Percentiles rank a stretch among this genome's conserved stretches.
Evolutionary conservation across 2,113 vertebrate species (phyloP).

Genomic region (Salvator merianae): DNA sequence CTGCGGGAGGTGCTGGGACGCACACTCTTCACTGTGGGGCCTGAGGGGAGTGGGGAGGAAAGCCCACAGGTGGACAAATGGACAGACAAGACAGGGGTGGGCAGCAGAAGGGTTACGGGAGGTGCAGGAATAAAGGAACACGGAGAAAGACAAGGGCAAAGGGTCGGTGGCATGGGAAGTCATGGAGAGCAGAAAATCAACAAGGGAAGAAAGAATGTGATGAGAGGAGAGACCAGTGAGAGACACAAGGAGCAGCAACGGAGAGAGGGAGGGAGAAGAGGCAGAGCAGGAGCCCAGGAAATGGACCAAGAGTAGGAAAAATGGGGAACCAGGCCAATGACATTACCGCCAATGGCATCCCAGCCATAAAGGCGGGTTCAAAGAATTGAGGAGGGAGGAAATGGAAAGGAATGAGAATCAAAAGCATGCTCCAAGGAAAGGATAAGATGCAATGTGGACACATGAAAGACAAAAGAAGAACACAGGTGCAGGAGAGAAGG

Average conservation of each 20-base stretch:
- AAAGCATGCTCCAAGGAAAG: background rate
- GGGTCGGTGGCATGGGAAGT: background rate
- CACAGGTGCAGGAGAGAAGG: background rate
- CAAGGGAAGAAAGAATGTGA: background rate
- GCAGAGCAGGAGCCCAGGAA: background rate
- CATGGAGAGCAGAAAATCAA: background rate
- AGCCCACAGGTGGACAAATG: background rate
- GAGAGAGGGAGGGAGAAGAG: background rate
- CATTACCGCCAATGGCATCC: background rate
- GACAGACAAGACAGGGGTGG: background rate
- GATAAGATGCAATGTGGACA: background rate
- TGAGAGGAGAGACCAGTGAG: background rate
- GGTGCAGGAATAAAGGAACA: too few relatives aligned
- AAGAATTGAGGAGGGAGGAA: background rate
- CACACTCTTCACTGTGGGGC: slow-evolving; percentile 41
- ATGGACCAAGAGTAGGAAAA: background rate
- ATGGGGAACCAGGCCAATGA: background rate
- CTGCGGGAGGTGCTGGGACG: slow-evolving; percentile 70
- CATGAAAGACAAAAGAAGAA: background rate
- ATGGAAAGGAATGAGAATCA: background rate
- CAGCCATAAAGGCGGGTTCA: background rate
- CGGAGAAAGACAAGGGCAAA: background rate
- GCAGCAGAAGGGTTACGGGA: background rate
- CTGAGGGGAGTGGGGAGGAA: slow-evolving; percentile 4
- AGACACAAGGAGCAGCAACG: background rate